Evolutionary conservation across 2,797 vertebrate genomes (phyloP).

Genomic region (Esox masquinongy): DNA sequence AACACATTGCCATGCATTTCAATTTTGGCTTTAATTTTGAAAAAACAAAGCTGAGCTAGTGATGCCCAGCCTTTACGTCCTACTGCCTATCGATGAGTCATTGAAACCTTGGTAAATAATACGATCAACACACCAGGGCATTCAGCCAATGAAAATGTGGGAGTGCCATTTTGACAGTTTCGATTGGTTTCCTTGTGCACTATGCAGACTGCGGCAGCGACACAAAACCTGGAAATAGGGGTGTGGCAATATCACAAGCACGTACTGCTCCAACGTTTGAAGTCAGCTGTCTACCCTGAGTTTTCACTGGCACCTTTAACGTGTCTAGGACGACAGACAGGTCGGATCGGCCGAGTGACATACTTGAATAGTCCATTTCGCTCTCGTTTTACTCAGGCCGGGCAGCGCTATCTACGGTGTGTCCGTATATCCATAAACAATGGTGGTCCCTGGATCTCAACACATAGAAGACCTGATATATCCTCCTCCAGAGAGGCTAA

Average conservation of each 20-base stretch:
- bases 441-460: slow-evolving; percentile 72
- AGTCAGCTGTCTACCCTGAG: slow-evolving; percentile 39
- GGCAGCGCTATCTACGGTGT: slow-evolving; percentile 15
- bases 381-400: slow-evolving; percentile 26
- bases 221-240: slow-evolving; percentile 61
- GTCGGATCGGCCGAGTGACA: slow-evolving; percentile 47
- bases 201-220: slow-evolving; percentile 60
- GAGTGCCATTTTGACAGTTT: slow-evolving; percentile 61
- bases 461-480: slow-evolving; percentile 64
- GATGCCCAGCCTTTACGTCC: slow-evolving; percentile 25
- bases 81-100: neutral
- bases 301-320: neutral
- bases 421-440: slow-evolving; percentile 43
- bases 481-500: slow-evolving; percentile 66
- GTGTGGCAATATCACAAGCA: slow-evolving; percentile 45
- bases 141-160: slow-evolving; percentile 76
- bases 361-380: slow-evolving; percentile 51
- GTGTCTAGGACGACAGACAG: slow-evolving; percentile 51
- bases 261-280: slow-evolving; percentile 42
- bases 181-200: slow-evolving; percentile 63
- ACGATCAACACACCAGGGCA: slow-evolving; percentile 64
- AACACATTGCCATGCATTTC: too few species aligned
- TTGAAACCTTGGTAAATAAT: slow-evolving; percentile 53
- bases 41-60: too few species aligned
- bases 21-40: too few species aligned